These are phyloP conservation scores for Osmoderma eremita DNA, from an alignment of 2,888 invertebrate genomes.

Conservation along the genomic window DNA sequence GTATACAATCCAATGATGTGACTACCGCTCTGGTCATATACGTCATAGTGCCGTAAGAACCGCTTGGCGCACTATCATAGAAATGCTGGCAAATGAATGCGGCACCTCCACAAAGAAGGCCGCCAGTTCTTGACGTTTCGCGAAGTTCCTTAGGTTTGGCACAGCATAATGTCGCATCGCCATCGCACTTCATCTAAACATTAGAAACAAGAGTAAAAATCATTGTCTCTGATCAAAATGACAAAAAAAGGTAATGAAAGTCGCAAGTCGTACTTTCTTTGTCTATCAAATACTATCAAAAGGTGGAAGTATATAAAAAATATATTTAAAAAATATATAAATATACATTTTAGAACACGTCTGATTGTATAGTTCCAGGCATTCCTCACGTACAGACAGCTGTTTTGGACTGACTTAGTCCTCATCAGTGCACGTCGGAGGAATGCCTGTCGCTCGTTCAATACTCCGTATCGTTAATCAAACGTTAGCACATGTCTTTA, in stretches of 20 bases:
- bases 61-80: conserved; percentile 98
- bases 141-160: conserved; percentile 77
- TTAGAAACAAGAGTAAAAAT: background rate
- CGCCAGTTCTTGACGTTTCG: conserved; percentile 70
- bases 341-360: too few species aligned
- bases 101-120: conserved; percentile 88
- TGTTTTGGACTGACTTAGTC: too few species aligned
- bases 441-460: too few species aligned
- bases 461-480: too few species aligned
- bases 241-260: conserved; percentile 15
- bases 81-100: conserved; percentile 96
- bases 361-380: too few species aligned
- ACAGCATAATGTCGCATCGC: conserved; percentile 94
- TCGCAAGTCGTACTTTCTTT: too few species aligned
- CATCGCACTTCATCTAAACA: conserved; percentile 80
- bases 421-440: too few species aligned
- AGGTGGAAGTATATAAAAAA: too few species aligned
- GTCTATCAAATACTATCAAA: too few species aligned
- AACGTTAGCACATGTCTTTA: too few species aligned
- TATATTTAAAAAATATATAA: too few species aligned
- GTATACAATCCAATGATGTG: conserved; percentile 77
- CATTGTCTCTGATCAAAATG: background rate
- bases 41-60: conserved; percentile 97
- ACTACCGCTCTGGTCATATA: conserved; percentile 90
- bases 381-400: too few species aligned